These are phyloP conservation scores for Acanthosepion lycidas DNA, from an alignment of 2,888 invertebrate species.

Conservation along the genomic window DNA sequence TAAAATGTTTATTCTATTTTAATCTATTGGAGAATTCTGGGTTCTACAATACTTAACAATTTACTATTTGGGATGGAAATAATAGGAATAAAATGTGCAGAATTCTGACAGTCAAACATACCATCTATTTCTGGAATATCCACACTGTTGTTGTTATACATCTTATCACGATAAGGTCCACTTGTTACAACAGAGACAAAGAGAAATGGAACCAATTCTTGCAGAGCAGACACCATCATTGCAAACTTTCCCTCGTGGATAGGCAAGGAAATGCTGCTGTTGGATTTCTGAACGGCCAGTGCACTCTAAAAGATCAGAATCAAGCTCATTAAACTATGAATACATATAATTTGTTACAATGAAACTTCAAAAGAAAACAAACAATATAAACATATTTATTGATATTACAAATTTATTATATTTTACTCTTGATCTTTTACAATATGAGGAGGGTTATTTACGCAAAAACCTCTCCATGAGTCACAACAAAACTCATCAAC, in stretches of 20 bases:
- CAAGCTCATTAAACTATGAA: no score
- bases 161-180: constrained; percentile 65
- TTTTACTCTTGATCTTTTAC: no score
- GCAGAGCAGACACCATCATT: constrained; percentile 66
- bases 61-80: not conserved
- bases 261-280: constrained; percentile 62
- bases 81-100: not conserved
- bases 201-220: constrained; percentile 71
- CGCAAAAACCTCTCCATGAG: no score
- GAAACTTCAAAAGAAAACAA: no score
- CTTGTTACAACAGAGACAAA: constrained; percentile 72
- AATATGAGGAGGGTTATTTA: no score
- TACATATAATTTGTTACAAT: no score
- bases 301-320: constrained; percentile 57
- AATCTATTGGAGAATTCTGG: no score
- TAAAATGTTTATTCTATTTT: no score
- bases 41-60: not conserved
- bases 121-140: constrained; percentile 50
- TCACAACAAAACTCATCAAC: no score
- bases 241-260: constrained; percentile 70
- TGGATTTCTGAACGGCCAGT: constrained; percentile 63
- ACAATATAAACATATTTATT: no score
- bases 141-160: constrained; percentile 38
- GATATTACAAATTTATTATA: no score
- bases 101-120: constrained; percentile 36